Percentiles rank a stretch among this genome's conserved stretches.
These are phyloP conservation scores for Elaphurus davidianus DNA, from an alignment of 2,113 vertebrate species.

Conservation along the genomic window DNA sequence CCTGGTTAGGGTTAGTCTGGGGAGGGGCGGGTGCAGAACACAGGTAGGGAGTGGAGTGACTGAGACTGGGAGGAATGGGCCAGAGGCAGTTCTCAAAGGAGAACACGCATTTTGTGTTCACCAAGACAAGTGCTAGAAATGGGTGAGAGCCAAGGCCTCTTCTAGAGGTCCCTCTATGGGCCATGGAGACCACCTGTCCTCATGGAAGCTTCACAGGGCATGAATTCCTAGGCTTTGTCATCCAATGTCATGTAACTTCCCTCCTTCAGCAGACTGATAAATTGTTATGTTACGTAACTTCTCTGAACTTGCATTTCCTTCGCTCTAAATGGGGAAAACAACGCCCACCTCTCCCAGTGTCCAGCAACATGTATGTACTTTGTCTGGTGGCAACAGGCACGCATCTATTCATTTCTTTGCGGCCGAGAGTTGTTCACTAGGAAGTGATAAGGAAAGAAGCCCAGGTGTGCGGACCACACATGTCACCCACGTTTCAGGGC, in stretches of 20 bases:
- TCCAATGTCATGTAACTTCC: not conserved
- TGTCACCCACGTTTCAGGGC: too few relatives aligned
- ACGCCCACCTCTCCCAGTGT: fast-evolving
- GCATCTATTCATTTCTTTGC: not conserved
- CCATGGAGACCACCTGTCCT: not conserved
- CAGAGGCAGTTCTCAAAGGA: not conserved
- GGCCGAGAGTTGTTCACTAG: not conserved
- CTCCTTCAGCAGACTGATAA: not conserved
- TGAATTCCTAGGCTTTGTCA: not conserved
- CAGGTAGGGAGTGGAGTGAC: not conserved
- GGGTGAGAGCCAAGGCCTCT: not conserved
- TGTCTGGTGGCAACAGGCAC: not conserved
- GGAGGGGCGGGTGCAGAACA: not conserved
- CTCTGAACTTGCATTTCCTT: not conserved
- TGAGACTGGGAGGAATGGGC: not conserved
- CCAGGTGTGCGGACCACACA: not conserved
- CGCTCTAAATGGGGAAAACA: not conserved
- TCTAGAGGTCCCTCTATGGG: not conserved
- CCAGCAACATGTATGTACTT: not conserved
- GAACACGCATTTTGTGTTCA: not conserved
- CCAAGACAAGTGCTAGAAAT: not conserved
- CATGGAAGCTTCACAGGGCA: not conserved
- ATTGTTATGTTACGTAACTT: not conserved
- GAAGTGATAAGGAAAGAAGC: not conserved
- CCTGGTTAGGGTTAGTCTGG: not conserved